phyloP scores from a whole-genome alignment of 2,113 vertebrate genomes.

The Speoplatyrhinus poulsoni region DNA sequence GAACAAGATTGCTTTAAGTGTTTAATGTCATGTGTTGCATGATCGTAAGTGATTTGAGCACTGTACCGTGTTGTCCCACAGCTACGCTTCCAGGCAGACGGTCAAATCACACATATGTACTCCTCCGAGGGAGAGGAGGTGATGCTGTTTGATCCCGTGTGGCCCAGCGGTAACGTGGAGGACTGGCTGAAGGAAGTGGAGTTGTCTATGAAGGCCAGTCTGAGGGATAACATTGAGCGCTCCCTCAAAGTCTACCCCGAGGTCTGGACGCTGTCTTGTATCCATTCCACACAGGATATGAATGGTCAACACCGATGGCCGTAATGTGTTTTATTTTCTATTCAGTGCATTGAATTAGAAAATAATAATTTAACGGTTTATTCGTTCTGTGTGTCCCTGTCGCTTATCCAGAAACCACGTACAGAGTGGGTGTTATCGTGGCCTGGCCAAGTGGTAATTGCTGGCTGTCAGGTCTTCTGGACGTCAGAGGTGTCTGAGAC shows the following conservation, averaged over 20 bases:
- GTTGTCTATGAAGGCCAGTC: conserved; percentile 84
- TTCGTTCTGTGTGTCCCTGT: no score
- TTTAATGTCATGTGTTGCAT: no score
- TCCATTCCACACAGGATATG: no score
- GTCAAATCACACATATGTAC: conserved; percentile 91
- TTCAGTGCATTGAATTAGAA: no score
- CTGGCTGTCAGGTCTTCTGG: conserved; percentile 92
- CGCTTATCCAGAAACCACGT: conserved; percentile 64
- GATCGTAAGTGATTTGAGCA: no score
- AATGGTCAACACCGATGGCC: no score
- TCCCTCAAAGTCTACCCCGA: conserved; percentile 80
- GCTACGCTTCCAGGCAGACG: conserved; percentile 88
- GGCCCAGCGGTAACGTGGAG: conserved; percentile 85
- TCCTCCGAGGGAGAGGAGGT: conserved; percentile 90
- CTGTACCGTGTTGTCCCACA: conserved; percentile 46
- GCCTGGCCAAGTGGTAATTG: conserved; percentile 97
- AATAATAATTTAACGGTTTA: no score
- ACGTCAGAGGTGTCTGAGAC: conserved; percentile 86
- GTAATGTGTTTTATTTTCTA: no score
- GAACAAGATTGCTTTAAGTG: no score
- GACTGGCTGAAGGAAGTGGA: conserved; percentile 89
- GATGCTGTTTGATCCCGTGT: conserved; percentile 73
- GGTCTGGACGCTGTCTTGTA: conserved; percentile 58
- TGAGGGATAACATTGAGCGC: conserved; percentile 81
- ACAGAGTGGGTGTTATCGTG: conserved; percentile 86